These are phyloP conservation scores for Lepidochrysops patricia DNA, from an alignment of 2,888 invertebrate species.

Conservation along the genomic window DNA sequence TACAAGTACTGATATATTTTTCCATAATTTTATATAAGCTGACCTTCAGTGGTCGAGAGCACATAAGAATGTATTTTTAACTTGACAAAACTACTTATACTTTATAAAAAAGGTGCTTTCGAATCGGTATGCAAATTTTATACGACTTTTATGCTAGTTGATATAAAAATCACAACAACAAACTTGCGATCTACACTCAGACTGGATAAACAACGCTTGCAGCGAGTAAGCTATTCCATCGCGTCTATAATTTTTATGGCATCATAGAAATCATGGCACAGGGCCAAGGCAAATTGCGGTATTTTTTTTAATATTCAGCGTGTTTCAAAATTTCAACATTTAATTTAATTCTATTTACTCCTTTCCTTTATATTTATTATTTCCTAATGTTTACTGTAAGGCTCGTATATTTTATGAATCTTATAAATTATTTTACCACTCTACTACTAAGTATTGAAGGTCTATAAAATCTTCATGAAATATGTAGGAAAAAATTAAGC, in stretches of 20 bases:
- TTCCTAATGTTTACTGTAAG: too few relatives aligned
- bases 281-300: slow-evolving; percentile 47
- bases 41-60: background rate
- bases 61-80: slow-evolving; percentile 14
- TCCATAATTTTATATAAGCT: background rate
- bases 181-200: slow-evolving; percentile 13
- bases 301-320: slow-evolving; percentile 46
- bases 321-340: slow-evolving; percentile 28
- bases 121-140: background rate
- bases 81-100: slow-evolving; percentile 11
- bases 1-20: background rate
- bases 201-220: slow-evolving; percentile 25
- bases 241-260: slow-evolving; percentile 62
- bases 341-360: background rate
- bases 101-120: slow-evolving; percentile 19
- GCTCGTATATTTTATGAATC: too few relatives aligned
- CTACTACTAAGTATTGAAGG: too few relatives aligned
- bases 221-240: slow-evolving; percentile 43
- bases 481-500: too few relatives aligned
- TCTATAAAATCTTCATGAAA: too few relatives aligned
- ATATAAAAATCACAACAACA: slow-evolving; percentile 15
- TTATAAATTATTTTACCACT: too few relatives aligned
- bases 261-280: slow-evolving; percentile 55
- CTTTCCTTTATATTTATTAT: background rate
- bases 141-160: slow-evolving; percentile 1